Base-by-base conservation (phyloP, 37 sponge, comb jelly and placozoan genomes). In the Axinella damicornis region DNA sequence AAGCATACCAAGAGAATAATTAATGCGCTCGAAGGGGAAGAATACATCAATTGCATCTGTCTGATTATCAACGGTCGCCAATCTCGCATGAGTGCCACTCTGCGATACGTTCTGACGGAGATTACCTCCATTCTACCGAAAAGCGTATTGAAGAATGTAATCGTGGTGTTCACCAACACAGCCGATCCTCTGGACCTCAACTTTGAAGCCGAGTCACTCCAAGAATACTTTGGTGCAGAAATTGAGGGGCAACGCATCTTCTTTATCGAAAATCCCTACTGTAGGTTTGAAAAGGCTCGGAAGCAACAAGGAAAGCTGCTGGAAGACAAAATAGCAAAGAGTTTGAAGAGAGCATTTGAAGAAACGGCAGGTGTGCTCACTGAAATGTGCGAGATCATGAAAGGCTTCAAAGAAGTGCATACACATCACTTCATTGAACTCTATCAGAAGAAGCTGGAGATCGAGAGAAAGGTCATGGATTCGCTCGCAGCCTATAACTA, bases 231-330 rank as follows among this genome's bases (percentile, higher is more conserved):
- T 77, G 77, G 85, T 31, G 19, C 37, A 53, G 52, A 53, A 4
- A 31, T 73, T 36, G 53, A 67, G 19, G 12, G 19, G 32, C 5
- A 59, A 19, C 16, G 73, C 25, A 78, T 55, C 12, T 86, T 78
- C 33, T 78, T 25, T 38, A 36, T 86, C 36, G 86, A 86, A 58
- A 86, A 86, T 86, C 86, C 86, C 0, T 86, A 86, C 79, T 86
- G 86, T 65, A 38, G 33, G 21, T n/a, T 77, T 2, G 86, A 86
- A 27, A 86, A 77, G 32, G 73, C 77, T 2, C 58, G 69, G 24
- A 24, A 27, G n/a, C 76, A 67, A 53, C 53, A 27, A 53, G 37
- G 56, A 20, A 12, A 21, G 27, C 63, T 53, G 9, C 27, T 19
- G 13, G 65, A 0, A 19, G 66, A 81, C 14, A 52, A 18, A 65